Conservation (phyloP, 2,888 invertebrate species). For the Euzophera pinguis region DNA sequence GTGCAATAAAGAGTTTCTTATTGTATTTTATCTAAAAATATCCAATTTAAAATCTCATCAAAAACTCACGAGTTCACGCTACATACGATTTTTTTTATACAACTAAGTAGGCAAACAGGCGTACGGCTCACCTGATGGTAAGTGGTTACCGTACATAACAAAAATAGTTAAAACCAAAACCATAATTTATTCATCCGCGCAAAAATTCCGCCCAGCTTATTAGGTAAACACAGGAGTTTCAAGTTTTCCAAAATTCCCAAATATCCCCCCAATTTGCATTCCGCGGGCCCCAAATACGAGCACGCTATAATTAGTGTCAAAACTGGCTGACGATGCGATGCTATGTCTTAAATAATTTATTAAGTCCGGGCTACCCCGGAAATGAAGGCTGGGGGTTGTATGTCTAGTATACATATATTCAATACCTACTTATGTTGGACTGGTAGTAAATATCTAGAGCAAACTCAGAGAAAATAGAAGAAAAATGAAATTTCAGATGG, state of each 20-base stretch:
- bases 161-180: no score
- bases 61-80: no score
- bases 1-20: no score
- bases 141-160: no score
- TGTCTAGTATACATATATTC: background rate
- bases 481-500: no score
- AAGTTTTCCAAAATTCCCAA: background rate
- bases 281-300: background rate
- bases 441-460: background rate
- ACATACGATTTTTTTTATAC: no score
- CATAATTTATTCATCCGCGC: background rate
- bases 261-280: conserved; percentile 4
- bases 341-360: conserved; percentile 11
- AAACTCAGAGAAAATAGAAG: background rate
- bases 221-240: background rate
- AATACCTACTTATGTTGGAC: background rate
- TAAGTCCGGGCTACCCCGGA: conserved; percentile 8
- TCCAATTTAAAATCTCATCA: no score
- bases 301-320: conserved; percentile 12
- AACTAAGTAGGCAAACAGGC: no score
- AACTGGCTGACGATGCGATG: conserved; percentile 7
- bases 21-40: no score
- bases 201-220: background rate
- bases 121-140: no score
- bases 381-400: background rate